A percentile compares a stretch with the other conserved stretches of the same genome.
Evolutionary conservation across 1,140 invertebrate genomes (phyloP).

Genomic region (Cherax destructor): DNA sequence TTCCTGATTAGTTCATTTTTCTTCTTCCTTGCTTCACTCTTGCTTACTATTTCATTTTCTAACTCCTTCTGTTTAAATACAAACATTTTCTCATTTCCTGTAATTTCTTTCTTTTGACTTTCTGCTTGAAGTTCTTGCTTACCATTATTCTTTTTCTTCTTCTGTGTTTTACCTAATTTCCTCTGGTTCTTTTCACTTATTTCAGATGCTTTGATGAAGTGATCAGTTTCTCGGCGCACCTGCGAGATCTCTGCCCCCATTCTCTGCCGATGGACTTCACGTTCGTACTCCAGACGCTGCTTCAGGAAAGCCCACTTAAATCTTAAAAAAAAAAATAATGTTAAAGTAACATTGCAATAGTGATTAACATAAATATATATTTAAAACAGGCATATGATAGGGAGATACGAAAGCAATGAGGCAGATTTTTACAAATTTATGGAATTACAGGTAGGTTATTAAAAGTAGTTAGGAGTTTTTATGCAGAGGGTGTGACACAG

Average conservation of each 20-base stretch:
- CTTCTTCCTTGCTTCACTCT: slow-evolving; percentile 37
- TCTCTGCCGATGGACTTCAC: slow-evolving; percentile 90
- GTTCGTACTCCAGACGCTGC: slow-evolving; percentile 91
- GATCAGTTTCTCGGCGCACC: slow-evolving; percentile 55
- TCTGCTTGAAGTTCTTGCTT: neutral
- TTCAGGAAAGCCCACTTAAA: slow-evolving; percentile 97
- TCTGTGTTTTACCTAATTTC: slow-evolving; percentile 76
- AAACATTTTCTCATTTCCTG: slow-evolving; percentile 15
- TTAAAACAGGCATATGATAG: too few species aligned
- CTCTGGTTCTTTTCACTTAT: slow-evolving; percentile 76
- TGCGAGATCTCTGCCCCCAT: slow-evolving; percentile 83
- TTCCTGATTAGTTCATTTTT: slow-evolving; percentile 47
- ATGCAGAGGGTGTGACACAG: too few species aligned
- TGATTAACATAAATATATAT: neutral
- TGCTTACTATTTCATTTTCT: slow-evolving; percentile 34
- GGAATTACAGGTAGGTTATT: too few species aligned
- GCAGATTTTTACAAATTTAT: too few species aligned
- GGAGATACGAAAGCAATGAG: too few species aligned
- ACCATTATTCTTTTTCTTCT: neutral
- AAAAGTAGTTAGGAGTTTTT: too few species aligned
- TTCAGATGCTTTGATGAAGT: slow-evolving; percentile 78
- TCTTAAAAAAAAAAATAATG: slow-evolving; percentile 76
- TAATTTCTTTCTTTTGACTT: neutral
- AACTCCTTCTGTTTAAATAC: slow-evolving; percentile 45
- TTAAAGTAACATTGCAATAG: neutral